Evolutionary conservation across 2,888 invertebrate species (phyloP).

Genomic region (Thereva unica): DNA sequence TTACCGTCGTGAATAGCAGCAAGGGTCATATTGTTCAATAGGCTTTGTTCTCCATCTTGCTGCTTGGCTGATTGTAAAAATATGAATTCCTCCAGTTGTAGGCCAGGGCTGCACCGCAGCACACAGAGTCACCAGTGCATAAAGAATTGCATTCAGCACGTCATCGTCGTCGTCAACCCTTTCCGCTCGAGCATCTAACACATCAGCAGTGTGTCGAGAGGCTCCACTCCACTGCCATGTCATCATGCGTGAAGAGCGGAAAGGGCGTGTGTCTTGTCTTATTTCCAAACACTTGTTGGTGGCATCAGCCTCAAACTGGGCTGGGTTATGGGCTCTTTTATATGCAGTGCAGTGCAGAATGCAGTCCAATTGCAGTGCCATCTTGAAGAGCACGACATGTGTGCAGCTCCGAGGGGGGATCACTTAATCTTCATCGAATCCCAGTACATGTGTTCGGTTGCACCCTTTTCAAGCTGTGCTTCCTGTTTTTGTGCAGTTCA

Average conservation of each 20-base stretch:
- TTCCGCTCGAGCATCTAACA: background rate
- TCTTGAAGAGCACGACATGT: background rate
- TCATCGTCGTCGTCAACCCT: constrained; percentile 9
- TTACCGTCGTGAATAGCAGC: background rate
- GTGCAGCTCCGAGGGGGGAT: background rate
- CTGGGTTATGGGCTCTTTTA: background rate
- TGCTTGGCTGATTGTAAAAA: background rate
- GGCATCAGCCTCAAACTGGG: background rate
- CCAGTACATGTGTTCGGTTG: constrained; percentile 6
- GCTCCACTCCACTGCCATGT: constrained; percentile 5
- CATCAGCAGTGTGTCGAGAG: background rate
- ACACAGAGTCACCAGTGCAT: constrained; percentile 9
- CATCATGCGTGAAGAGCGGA: constrained; percentile 26
- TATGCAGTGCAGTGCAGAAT: background rate
- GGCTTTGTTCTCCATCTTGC: constrained; percentile 3
- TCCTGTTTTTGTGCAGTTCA: constrained; percentile 12
- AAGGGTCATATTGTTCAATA: constrained; percentile 8
- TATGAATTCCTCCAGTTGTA: background rate
- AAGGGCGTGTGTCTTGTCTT: constrained; percentile 28
- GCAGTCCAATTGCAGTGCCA: constrained; percentile 24
- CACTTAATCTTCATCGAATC: constrained; percentile 10
- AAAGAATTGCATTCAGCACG: constrained; percentile 8
- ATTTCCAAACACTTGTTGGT: constrained; percentile 15
- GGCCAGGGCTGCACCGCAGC: background rate
- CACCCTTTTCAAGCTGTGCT: constrained; percentile 7